Evolutionary conservation across 2,888 invertebrate genomes (phyloP), one percentile per base, ranked within the genome.

Genomic region (Euphydryas editha): DNA sequence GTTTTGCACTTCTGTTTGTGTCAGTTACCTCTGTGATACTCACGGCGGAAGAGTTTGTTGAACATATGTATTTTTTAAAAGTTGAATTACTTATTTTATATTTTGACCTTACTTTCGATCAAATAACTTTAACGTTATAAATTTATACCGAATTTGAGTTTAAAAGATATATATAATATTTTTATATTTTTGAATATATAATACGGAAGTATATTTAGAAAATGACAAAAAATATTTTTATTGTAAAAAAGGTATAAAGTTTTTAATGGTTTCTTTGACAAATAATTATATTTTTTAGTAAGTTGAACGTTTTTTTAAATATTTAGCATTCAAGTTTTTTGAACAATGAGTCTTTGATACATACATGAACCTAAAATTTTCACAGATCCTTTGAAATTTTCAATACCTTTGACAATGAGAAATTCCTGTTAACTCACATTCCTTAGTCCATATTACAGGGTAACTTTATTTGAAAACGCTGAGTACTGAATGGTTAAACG

Each of bases 1-100:
- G 54, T 66, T 71, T 66, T 66, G 57, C 63, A 59, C 56, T 60
- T 72, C 66, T 70, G 65, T 70, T 64, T 64, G 57, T 62, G 58
- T 24, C 69, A 69, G 56, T 57, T 64, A 60, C 55, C 42, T 39
- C 18, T 49, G 20, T 36, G 44, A 11, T 18, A 59, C 57, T 21
- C 47, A 47, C 46, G 18, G 21, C 39, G n/a, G 5, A 11, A 10
- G 13, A 46, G 20, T 44, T 36, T n/a, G 37, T 10, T 44, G 36
- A 57, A 63, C 20, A 60, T n/a, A 10, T 10, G 7, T 21, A 24
- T 30, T 6, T 15, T 1, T 24, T 47, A 17, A 17, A 46, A 6
- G 2, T 46, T 17, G 42, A 42, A 10, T 42, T 42, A 42, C 15
- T 42, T 42, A 42, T 42, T 7, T 10, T 36, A 36, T 36, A 5